Base-by-base conservation (phyloP, 2,888 invertebrate genomes). In the Diplolepis rosae region DNA sequence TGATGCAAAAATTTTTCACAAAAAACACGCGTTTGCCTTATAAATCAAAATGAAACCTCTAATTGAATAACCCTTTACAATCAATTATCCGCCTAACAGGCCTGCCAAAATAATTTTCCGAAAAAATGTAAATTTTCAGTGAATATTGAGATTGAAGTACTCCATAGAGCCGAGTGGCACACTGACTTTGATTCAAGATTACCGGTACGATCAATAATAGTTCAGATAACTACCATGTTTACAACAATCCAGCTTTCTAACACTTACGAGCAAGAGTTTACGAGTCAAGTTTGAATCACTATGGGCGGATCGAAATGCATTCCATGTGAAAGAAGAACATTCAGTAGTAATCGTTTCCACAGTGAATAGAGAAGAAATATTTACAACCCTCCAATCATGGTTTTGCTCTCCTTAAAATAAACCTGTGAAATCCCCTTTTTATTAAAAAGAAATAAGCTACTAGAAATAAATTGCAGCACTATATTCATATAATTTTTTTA, bases 161-260 rank as follows among this genome's bases (percentile, higher is more conserved):
- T n/a, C n/a, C n/a, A n/a, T n/a, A n/a, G n/a, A n/a, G n/a, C n/a
- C n/a, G n/a, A 42, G n/a, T 45, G 45, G 9, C 45, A 45, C 18
- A 45, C 45, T 45, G 45, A 45, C 45, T 45, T 45, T 45, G 45
- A 54, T 32, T 54, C 30, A 9, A n/a, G 15, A 15, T 28, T 15
- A 15, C 30, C 15, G 15, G 32, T 18, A 11, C 30, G 15, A 15
- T 28, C 28, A 15, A 30, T 30, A 28, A 56, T 18, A 11, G 28
- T 30, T 18, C 32, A 13, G 6, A 56, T 32, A 52, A 54, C 15
- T 32, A 35, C 13, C n/a, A 11, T 22, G 9, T 22, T 35, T 22
- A 35, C 56, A 56, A 27, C 32, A 56, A 45, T 39, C n/a, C 39
- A 22, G 35, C 39, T 61, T 61, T 61, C 61, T 61, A 39, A 39